Percentiles rank a stretch among this genome's conserved stretches.
These are phyloP conservation scores for Naso thynnoides DNA, from an alignment of 2,797 vertebrate species.

Conservation along the genomic window DNA sequence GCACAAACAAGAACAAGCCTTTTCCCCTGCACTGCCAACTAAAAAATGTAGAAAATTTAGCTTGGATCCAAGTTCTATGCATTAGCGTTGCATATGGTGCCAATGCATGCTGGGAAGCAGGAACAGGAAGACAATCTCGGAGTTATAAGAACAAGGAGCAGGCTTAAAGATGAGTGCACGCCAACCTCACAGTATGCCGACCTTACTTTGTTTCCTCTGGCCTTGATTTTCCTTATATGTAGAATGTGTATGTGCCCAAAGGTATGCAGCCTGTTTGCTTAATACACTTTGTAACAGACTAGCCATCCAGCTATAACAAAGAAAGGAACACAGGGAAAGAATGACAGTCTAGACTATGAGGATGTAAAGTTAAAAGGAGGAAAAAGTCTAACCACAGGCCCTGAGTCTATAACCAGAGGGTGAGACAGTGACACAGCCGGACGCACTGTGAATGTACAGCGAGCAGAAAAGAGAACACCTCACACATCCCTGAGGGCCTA, in stretches of 20 bases:
- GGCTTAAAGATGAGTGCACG: constrained; percentile 22
- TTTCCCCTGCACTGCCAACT: constrained; percentile 15
- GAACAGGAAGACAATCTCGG: constrained; percentile 2
- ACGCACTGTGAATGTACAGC: constrained; percentile 18
- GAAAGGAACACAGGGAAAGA: constrained; percentile 29
- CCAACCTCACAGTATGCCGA: constrained; percentile 33
- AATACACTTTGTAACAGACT: constrained; percentile 28
- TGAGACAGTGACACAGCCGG: constrained; percentile 33
- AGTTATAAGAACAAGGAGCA: constrained; percentile 9
- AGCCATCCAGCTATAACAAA: neutral
- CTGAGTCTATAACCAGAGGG: constrained; percentile 17
- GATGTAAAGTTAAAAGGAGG: constrained; percentile 6
- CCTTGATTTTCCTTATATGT: constrained; percentile 23
- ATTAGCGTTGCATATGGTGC: neutral
- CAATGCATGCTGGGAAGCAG: neutral
- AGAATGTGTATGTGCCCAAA: constrained; percentile 12
- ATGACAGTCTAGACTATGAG: constrained; percentile 7
- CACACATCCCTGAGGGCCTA: constrained; percentile 66
- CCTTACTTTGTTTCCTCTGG: constrained; percentile 51
- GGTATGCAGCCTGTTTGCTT: constrained; percentile 39
- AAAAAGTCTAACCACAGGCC: constrained; percentile 7
- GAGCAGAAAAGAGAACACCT: constrained; percentile 32
- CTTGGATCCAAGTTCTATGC: constrained; percentile 21
- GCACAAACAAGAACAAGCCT: constrained; percentile 44
- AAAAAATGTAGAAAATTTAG: constrained; percentile 38